Percentiles rank a stretch among this genome's conserved stretches.
phyloP scores from a whole-genome alignment of 2,797 vertebrate species.

The Rhynchonycteris naso region DNA sequence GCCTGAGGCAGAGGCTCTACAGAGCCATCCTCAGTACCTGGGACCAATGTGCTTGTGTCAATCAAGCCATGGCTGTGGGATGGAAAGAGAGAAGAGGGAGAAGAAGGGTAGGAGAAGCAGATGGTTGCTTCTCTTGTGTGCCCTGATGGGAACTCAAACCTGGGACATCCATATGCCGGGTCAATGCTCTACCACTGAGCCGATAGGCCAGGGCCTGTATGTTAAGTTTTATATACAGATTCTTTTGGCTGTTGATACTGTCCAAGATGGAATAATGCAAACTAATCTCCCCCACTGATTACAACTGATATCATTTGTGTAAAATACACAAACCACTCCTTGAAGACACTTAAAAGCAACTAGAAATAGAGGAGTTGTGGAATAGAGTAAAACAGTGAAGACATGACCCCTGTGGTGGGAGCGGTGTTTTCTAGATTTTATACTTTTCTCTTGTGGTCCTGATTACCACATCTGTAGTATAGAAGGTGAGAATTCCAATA shows the following conservation, averaged over 20 bases:
- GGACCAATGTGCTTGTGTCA: too few species aligned
- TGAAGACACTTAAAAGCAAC: not conserved
- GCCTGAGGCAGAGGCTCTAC: too few species aligned
- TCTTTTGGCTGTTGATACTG: not conserved
- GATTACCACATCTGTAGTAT: too few species aligned
- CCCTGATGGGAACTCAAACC: too few species aligned
- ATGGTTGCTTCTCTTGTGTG: too few species aligned
- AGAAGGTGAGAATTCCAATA: not conserved
- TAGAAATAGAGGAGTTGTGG: not conserved
- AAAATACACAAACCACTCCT: not conserved
- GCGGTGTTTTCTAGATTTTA: not conserved
- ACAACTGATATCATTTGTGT: not conserved
- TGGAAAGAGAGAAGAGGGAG: too few species aligned
- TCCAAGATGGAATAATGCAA: not conserved
- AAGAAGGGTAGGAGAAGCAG: too few species aligned
- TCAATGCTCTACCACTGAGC: too few species aligned
- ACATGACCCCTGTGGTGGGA: accelerated
- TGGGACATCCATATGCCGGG: too few species aligned
- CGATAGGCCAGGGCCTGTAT: too few species aligned
- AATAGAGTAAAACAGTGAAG: not conserved
- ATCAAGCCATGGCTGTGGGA: too few species aligned
- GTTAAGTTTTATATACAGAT: not conserved
- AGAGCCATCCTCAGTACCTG: too few species aligned
- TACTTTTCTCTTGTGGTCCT: not conserved
- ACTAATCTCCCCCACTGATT: not conserved